A percentile compares a stretch with the other conserved stretches of the same genome.
Evolutionary conservation across 2,113 vertebrate genomes (phyloP).

Genomic region (Malaclemys terrapin): DNA sequence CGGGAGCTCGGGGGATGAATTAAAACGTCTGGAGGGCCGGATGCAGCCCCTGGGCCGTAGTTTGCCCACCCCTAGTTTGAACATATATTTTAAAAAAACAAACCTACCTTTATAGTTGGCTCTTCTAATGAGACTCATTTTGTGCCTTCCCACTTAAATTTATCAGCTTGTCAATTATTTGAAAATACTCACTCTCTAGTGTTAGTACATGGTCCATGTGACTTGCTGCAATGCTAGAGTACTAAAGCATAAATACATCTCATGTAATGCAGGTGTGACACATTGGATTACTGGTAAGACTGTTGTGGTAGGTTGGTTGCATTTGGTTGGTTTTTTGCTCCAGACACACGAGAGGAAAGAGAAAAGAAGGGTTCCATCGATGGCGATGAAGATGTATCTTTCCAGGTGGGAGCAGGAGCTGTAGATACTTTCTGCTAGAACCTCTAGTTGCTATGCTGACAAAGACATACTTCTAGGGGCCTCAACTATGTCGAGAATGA

Average conservation of each 20-base stretch:
- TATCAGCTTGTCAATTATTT: conserved; percentile 3
- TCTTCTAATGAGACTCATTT: background rate
- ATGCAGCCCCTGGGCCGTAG: too few species aligned
- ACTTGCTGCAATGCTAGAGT: background rate
- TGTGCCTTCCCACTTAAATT: conserved; percentile 15
- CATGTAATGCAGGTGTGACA: conserved; percentile 12
- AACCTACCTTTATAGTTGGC: background rate
- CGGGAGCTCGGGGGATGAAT: too few species aligned
- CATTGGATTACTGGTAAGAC: background rate
- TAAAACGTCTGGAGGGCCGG: too few species aligned
- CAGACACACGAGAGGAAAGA: background rate
- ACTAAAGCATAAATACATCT: background rate
- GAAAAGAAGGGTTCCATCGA: background rate
- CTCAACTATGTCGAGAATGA: background rate
- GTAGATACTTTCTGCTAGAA: background rate
- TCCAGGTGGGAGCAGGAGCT: background rate
- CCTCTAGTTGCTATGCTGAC: background rate
- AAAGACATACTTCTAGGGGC: background rate
- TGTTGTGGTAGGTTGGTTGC: background rate
- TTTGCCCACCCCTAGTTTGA: background rate
- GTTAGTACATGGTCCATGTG: background rate
- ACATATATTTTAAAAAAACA: background rate
- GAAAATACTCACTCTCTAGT: background rate
- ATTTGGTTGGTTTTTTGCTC: too few species aligned
- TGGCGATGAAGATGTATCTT: background rate